These are phyloP conservation scores for Sebastes cheni DNA, from an alignment of 2,797 vertebrate species.

Conservation along the genomic window DNA sequence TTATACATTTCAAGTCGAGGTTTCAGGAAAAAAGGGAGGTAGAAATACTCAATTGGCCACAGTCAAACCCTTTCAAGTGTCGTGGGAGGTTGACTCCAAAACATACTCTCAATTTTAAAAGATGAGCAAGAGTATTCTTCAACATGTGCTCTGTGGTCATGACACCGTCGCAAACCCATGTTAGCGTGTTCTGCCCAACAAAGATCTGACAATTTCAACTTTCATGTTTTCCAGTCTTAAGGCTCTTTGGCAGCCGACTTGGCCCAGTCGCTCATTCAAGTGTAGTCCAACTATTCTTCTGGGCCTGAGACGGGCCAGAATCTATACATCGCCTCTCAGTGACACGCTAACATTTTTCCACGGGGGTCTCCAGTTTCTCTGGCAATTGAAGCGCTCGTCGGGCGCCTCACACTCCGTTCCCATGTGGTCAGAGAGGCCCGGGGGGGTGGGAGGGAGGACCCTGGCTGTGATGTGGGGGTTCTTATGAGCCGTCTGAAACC, in stretches of 20 bases:
- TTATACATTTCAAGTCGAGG: constrained; percentile 23
- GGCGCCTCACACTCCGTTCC: constrained; percentile 53
- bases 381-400: constrained; percentile 23
- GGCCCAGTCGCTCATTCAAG: constrained; percentile 6
- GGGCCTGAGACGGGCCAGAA: constrained; percentile 20
- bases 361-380: constrained; percentile 46
- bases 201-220: constrained; percentile 32
- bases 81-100: neutral
- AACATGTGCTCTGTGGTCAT: neutral
- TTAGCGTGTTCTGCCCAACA: constrained; percentile 20
- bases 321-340: constrained; percentile 25
- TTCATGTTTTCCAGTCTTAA: constrained; percentile 19
- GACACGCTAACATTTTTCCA: constrained; percentile 47
- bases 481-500: constrained; percentile 44
- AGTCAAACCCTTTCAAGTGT: constrained; percentile 25
- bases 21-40: constrained; percentile 27
- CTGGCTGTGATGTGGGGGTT: constrained; percentile 43
- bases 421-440: constrained; percentile 62
- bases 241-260: constrained; percentile 9
- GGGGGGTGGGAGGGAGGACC: constrained; percentile 21
- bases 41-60: constrained; percentile 10
- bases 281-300: constrained; percentile 18
- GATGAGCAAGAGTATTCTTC: neutral
- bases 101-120: neutral
- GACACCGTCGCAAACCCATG: neutral